Evolutionary conservation across 1,140 invertebrate species (phyloP), one percentile per base, ranked within the genome.

Genomic region (Ostrea denselamellosa): DNA sequence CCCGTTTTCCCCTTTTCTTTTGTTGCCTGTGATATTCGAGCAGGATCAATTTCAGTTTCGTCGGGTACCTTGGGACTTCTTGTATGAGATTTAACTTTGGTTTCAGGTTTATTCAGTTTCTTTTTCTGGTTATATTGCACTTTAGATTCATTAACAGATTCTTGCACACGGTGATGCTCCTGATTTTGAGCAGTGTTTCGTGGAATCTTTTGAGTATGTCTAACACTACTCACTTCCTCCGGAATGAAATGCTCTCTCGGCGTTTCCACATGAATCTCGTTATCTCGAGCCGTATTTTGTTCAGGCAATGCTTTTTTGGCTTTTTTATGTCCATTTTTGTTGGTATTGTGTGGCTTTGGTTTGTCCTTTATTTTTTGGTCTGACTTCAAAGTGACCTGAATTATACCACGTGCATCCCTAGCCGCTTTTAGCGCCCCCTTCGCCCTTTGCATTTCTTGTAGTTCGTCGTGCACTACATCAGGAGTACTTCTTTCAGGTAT

Each of bases 101-200:
- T 34, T 77, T 77, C 68, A 14, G 22, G 5, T 34, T 77, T 77
- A 34, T 77, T 77, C 10, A 25, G 68, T 28, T 34, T 77, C 28
- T 34, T 77, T 34, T 77, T 77, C 22, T 77, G 68, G 12, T 77
- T 77, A 77, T 77, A 77, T 77, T 77, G 68, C 68, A 77, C 68
- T 34, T 77, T 77, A 14, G 68, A 3, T 28, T 77, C 68, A 12
- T 77, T 22, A 25, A 28, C 22, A 77, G 25, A 77, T 0, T 77
- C 68, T 77, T 77, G 68, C 65, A 28, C 12, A 22, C 22, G 8
- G 9, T 28, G 25, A 77, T 25, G 25, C 12, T 77, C 68, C 5
- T 77, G 14, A 25, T 10, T 77, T 25, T 77, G 68, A 25, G 22
- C 68, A 28, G 14, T 25, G 28, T 34, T 34, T 28, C 68, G 28